A percentile compares a stretch with the other conserved stretches of the same genome.
Evolutionary conservation across 2,113 vertebrate species (phyloP).

Genomic region (Ifrita kowaldi): DNA sequence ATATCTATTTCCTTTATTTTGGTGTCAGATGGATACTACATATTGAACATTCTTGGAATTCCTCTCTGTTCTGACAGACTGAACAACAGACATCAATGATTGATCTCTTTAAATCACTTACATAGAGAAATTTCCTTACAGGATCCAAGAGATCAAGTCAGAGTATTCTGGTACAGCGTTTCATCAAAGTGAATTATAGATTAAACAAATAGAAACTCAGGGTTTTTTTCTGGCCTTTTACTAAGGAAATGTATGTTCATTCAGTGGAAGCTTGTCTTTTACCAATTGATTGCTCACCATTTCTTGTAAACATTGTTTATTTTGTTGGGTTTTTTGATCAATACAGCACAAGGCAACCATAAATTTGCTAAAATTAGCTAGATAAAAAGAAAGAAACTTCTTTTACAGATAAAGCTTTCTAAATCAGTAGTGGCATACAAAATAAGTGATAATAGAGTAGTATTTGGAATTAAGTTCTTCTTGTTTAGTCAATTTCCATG

Average conservation of each 20-base stretch:
- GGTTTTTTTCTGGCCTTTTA: background rate
- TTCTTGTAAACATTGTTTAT: background rate
- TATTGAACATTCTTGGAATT: background rate
- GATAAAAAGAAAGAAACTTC: background rate
- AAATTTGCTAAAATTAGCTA: background rate
- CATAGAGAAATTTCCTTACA: background rate
- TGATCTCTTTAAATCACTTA: background rate
- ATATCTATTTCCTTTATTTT: background rate
- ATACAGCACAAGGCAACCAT: background rate
- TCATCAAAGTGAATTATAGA: slow-evolving; percentile 2
- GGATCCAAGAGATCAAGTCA: background rate
- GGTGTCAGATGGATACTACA: background rate
- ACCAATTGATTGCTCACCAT: background rate
- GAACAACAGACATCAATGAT: background rate
- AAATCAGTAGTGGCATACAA: background rate
- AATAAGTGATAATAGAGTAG: background rate
- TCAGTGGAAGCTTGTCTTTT: background rate
- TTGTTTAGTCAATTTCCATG: background rate
- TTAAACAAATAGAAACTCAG: background rate
- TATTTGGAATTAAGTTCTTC: background rate
- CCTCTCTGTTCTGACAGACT: background rate
- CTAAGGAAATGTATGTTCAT: background rate
- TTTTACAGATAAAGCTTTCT: background rate
- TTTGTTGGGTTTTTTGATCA: background rate
- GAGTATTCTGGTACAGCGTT: background rate